Evolutionary conservation across 2,113 vertebrate species (phyloP).

Genomic region (Bambusicola thoracicus): DNA sequence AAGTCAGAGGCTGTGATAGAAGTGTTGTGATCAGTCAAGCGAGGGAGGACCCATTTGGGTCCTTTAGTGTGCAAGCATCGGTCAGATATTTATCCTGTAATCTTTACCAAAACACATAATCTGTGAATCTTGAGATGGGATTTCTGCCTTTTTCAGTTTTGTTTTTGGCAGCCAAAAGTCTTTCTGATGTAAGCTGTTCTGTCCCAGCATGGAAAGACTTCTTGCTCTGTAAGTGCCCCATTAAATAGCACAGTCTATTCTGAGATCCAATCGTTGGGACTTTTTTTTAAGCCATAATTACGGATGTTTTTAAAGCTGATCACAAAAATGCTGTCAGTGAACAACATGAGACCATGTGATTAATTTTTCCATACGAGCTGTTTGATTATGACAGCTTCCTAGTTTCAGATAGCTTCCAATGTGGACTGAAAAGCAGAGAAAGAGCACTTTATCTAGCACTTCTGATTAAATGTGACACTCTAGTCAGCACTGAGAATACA

Average conservation of each 20-base stretch:
- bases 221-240: background rate
- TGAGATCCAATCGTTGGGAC: background rate
- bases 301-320: constrained; percentile 8
- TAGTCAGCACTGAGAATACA: background rate
- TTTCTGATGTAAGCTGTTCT: background rate
- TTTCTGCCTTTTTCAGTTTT: background rate
- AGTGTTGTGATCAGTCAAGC: background rate
- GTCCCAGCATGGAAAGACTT: background rate
- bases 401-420: constrained; percentile 2
- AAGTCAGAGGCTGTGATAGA: background rate
- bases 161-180: background rate
- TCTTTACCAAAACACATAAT: background rate
- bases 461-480: constrained; percentile 9
- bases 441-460: background rate
- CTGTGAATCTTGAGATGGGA: background rate
- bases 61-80: background rate
- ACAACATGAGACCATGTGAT: constrained; percentile 7
- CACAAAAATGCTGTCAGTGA: constrained; percentile 30
- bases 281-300: constrained; percentile 26
- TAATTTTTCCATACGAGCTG: constrained; percentile 12
- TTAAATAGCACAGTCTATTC: constrained; percentile 19
- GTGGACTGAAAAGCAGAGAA: background rate
- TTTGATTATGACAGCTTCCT: constrained; percentile 42
- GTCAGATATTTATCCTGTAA: background rate
- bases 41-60: background rate